phyloP scores from a whole-genome alignment of 1,140 invertebrate genomes.

The Drosophila funebris region DNA sequence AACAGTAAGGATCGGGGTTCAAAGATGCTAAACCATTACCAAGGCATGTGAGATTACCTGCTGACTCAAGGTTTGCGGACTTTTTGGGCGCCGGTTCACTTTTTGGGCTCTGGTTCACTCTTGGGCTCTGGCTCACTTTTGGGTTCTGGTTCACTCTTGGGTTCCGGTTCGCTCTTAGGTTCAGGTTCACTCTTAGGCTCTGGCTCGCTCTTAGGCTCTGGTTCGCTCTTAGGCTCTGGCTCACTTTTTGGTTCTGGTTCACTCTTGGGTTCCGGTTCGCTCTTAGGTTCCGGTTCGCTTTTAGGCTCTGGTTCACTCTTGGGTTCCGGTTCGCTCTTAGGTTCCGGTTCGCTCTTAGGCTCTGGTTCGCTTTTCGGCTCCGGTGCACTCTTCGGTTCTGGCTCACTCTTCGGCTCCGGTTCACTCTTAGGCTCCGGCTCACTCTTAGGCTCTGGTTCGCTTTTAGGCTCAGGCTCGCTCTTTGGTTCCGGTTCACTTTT shows the following conservation, averaged over 20 bases:
- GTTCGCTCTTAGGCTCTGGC: slow-evolving; percentile 78
- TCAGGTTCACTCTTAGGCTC: slow-evolving; percentile 84
- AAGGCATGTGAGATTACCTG: slow-evolving; percentile 65
- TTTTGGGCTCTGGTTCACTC: slow-evolving; percentile 84
- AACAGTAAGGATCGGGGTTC: slow-evolving; percentile 16
- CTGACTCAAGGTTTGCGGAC: slow-evolving; percentile 63
- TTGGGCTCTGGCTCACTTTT: slow-evolving; percentile 84
- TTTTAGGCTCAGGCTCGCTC: slow-evolving; percentile 46
- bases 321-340: slow-evolving; percentile 54
- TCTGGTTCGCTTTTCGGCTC: slow-evolving; percentile 38
- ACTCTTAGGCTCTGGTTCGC: slow-evolving; percentile 33
- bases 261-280: slow-evolving; percentile 57
- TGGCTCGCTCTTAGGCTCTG: slow-evolving; percentile 83
- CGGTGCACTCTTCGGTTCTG: slow-evolving; percentile 22
- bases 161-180: slow-evolving; percentile 84
- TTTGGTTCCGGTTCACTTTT: slow-evolving; percentile 26
- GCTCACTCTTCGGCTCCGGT: slow-evolving; percentile 37
- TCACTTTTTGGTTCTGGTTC: slow-evolving; percentile 72
- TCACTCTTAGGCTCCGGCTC: slow-evolving; percentile 45
- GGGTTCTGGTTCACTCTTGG: slow-evolving; percentile 84
- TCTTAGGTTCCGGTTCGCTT: slow-evolving; percentile 52
- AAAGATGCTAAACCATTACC: slow-evolving; percentile 28
- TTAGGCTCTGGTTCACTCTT: slow-evolving; percentile 49
- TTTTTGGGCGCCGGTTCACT: slow-evolving; percentile 84
- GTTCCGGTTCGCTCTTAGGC: slow-evolving; percentile 59